Percentiles rank a stretch among this genome's conserved stretches.
phyloP scores from a whole-genome alignment of 2,113 vertebrate species.

The Hucho hucho region DNA sequence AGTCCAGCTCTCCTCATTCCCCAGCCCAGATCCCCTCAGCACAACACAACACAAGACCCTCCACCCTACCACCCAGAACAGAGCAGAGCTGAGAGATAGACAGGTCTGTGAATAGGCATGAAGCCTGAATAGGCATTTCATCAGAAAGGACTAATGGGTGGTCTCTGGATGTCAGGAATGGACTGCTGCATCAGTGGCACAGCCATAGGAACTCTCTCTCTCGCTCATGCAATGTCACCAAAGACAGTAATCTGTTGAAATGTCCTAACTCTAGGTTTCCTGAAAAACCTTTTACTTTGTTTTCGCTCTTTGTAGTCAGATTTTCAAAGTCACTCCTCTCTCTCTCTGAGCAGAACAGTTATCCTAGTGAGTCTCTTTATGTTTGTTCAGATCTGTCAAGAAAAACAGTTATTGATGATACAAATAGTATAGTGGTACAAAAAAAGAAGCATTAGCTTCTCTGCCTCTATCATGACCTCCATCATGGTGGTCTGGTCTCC shows the following conservation, averaged over 20 bases:
- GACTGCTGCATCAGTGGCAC: slow-evolving; percentile 48
- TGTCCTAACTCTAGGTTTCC: slow-evolving; percentile 59
- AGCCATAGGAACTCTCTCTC: slow-evolving; percentile 56
- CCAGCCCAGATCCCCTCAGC: slow-evolving; percentile 26
- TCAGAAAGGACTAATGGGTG: slow-evolving; percentile 67
- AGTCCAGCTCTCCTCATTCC: slow-evolving; percentile 29
- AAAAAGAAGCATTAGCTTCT: background rate
- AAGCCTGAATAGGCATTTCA: slow-evolving; percentile 67
- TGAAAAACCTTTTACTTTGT: slow-evolving; percentile 58
- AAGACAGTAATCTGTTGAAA: slow-evolving; percentile 63
- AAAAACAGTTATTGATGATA: background rate
- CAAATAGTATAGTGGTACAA: background rate
- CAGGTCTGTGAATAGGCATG: slow-evolving; percentile 65
- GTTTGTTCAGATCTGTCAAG: background rate
- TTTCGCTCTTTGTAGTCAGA: slow-evolving; percentile 44
- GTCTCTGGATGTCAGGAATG: slow-evolving; percentile 60
- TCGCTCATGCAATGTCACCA: slow-evolving; percentile 68
- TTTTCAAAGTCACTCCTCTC: slow-evolving; percentile 51
- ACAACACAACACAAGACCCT: slow-evolving; percentile 20
- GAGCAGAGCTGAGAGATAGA: slow-evolving; percentile 53
- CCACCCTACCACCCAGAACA: slow-evolving; percentile 18
- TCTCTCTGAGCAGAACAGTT: slow-evolving; percentile 43
- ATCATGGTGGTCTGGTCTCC: background rate
- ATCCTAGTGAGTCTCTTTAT: slow-evolving; percentile 29
- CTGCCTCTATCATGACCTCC: slow-evolving; percentile 1